Percentiles rank a stretch among this genome's conserved stretches.
phyloP scores from a whole-genome alignment of 2,888 invertebrate genomes.

The Ormyrus thymus region DNA sequence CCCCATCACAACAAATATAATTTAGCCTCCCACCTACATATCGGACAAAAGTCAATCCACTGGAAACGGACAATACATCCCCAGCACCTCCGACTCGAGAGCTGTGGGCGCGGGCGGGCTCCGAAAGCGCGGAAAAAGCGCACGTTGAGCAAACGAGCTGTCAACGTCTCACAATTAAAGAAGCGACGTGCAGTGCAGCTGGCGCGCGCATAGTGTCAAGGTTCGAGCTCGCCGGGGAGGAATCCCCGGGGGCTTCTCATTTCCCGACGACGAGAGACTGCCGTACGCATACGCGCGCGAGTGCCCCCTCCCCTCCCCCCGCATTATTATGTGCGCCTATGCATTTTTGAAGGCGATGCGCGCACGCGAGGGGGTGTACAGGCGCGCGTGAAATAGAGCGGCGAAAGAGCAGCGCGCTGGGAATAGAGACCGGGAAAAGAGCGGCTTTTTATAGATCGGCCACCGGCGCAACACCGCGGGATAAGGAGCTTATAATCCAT shows the following conservation, averaged over 20 bases:
- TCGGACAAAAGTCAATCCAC: neutral
- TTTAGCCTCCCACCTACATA: neutral
- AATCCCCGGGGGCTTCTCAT: constrained; percentile 28
- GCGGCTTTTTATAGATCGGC: no score
- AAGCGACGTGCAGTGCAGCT: neutral
- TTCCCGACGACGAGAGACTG: constrained; percentile 10
- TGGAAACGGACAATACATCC: no score
- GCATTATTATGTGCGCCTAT: no score
- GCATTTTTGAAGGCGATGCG: no score
- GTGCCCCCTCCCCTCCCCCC: no score
- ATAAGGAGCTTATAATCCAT: no score
- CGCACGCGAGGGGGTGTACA: no score
- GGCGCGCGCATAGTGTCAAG: constrained; percentile 38
- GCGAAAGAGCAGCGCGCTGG: no score
- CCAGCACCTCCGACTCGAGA: no score
- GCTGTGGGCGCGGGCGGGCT: neutral
- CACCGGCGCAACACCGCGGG: no score
- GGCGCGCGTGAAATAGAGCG: no score
- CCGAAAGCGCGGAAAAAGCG: neutral
- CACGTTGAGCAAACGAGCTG: constrained; percentile 7
- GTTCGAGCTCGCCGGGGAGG: neutral
- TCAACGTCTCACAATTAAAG: constrained; percentile 5
- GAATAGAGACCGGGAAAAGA: no score
- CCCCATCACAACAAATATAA: neutral
- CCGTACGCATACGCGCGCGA: neutral